Percentiles rank a stretch among this genome's conserved stretches.
These are phyloP conservation scores for Rynchops niger DNA, from an alignment of 2,113 vertebrate genomes.

Conservation along the genomic window DNA sequence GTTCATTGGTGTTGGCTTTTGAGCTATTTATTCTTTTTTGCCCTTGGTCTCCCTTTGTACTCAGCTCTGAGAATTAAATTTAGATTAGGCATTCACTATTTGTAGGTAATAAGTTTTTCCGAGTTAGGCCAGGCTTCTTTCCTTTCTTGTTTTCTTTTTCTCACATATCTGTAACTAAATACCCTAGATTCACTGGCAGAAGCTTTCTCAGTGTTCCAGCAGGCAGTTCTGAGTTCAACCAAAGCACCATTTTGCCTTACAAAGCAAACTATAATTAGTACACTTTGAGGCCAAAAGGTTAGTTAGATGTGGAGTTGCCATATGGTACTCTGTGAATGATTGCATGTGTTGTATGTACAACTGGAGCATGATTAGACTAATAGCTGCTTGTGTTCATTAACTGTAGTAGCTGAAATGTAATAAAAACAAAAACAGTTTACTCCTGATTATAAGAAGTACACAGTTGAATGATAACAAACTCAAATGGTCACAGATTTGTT, in stretches of 20 bases:
- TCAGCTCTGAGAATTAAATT: background rate
- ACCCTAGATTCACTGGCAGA: background rate
- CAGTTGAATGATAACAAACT: background rate
- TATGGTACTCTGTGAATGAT: background rate
- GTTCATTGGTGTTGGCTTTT: background rate
- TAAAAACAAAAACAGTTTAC: background rate
- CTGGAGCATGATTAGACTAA: background rate
- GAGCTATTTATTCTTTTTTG: background rate
- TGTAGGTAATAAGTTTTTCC: background rate
- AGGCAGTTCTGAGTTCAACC: background rate
- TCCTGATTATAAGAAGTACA: background rate
- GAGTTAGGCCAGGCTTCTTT: background rate
- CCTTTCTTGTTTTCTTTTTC: background rate
- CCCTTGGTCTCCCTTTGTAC: background rate
- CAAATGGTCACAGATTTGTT: background rate
- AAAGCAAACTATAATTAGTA: background rate
- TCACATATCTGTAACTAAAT: background rate
- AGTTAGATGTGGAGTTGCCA: background rate
- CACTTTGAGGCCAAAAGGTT: background rate
- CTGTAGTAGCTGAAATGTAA: background rate
- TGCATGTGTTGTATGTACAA: background rate
- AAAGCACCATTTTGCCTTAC: background rate
- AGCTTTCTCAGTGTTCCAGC: background rate
- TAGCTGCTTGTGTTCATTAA: background rate
- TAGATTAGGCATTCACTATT: background rate